Evolutionary conservation across 2,113 vertebrate genomes (phyloP), one percentile per base, ranked within the genome.

Genomic region (Reinhardtius hippoglossoides): DNA sequence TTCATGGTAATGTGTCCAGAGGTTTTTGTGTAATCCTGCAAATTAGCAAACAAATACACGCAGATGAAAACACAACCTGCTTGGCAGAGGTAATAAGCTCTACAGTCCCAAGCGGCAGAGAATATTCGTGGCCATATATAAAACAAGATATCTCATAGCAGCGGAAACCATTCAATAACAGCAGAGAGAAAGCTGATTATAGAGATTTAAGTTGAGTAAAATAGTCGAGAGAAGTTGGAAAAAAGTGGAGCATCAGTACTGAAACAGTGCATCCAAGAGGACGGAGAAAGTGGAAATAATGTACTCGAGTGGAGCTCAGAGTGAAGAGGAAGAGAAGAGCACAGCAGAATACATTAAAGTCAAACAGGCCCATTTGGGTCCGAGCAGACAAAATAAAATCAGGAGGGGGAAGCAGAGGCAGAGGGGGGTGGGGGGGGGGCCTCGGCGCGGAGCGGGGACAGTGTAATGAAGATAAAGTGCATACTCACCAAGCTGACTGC

Each of bases 401-500:
- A 46, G 1, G 15, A 48, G 18, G 26, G 26, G 56, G 48, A 55
- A 20, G 15, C 10, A 1, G 20, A 0, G 52, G 35, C 35, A 9
- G 35, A n/a, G n/a, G n/a, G 7, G 35, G 59, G 62, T 48, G 35
- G 1, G 2, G 35, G 35, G 35, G 59, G 62, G 52, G 18, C 61
- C 68, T 55, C 10, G 0, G 72, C 5, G 16, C 9, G 46, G 14
- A 63, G 16, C 56, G 56, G 20, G 20, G 44, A 9, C 2, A 4
- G 5, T 3, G 4, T 40, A 23, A 63, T 58, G 18, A 26, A 65
- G 57, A 74, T 78, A 26, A 81, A 81, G 74, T 71, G 84, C 67
- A n/a, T 85, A 96, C 97, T 98, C 93, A 99, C 98, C 97, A 67
- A 92, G 96, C 76, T 97, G 95, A 91, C 94, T 96, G 91, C 97